These are phyloP conservation scores for Monarcha castaneiventris DNA, from an alignment of 2,113 vertebrate genomes.

Conservation along the genomic window DNA sequence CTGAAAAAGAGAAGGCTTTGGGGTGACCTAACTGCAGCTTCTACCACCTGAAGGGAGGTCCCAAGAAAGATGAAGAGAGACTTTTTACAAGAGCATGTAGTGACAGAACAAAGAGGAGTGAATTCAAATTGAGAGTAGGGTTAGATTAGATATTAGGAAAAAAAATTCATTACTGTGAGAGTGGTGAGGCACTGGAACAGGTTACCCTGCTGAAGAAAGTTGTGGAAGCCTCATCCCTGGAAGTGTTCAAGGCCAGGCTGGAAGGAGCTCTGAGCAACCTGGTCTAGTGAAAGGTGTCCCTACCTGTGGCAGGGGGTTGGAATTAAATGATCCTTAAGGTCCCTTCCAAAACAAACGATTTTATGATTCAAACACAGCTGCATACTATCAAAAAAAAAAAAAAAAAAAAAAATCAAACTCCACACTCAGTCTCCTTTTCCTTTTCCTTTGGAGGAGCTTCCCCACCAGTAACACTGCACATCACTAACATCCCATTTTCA, in stretches of 20 bases:
- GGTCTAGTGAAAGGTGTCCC: background rate
- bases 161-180: background rate
- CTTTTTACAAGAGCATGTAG: background rate
- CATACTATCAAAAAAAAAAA: no score
- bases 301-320: background rate
- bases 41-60: background rate
- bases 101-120: background rate
- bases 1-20: background rate
- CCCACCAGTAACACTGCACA: background rate
- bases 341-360: background rate
- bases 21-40: background rate
- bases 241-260: background rate
- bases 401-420: background rate
- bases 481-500: background rate
- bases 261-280: background rate
- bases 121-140: background rate
- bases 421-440: background rate
- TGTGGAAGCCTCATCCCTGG: background rate
- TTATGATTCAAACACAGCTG: background rate
- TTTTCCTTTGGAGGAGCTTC: background rate
- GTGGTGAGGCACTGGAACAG: background rate
- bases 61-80: background rate
- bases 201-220: background rate
- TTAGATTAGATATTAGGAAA: background rate
- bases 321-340: background rate